These are phyloP conservation scores for Scytalopus superciliaris DNA, from an alignment of 2,113 vertebrate genomes.

Conservation along the genomic window DNA sequence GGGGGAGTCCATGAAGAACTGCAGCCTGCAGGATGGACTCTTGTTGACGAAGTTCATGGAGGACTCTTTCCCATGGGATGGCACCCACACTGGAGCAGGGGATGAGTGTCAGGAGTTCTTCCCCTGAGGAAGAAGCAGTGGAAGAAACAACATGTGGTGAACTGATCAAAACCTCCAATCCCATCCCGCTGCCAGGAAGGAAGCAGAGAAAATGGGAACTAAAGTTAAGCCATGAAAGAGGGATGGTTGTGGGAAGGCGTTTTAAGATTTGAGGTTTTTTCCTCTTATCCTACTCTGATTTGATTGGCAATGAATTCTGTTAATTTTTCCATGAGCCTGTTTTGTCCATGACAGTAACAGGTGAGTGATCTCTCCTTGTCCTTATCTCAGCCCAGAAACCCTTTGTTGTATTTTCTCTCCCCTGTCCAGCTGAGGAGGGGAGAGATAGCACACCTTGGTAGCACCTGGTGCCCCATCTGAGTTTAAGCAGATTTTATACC, in stretches of 20 bases:
- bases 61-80: neutral
- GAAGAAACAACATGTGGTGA: neutral
- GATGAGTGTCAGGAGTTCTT: neutral
- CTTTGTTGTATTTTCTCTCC: neutral
- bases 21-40: neutral
- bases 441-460: neutral
- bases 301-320: neutral
- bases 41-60: neutral
- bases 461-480: neutral
- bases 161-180: neutral
- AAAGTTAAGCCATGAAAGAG: neutral
- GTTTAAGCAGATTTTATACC: neutral
- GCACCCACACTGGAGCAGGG: neutral
- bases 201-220: neutral
- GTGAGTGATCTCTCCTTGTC: neutral
- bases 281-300: neutral
- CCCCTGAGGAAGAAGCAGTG: neutral
- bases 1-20: neutral
- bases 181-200: neutral
- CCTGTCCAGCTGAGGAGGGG: neutral
- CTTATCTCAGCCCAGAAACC: neutral
- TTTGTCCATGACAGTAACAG: neutral
- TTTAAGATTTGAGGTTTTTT: neutral
- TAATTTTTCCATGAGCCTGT: neutral
- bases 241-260: neutral